Evolutionary conservation across 2,113 vertebrate genomes (phyloP), one percentile per base, ranked within the genome.

Genomic region (Passer domesticus): DNA sequence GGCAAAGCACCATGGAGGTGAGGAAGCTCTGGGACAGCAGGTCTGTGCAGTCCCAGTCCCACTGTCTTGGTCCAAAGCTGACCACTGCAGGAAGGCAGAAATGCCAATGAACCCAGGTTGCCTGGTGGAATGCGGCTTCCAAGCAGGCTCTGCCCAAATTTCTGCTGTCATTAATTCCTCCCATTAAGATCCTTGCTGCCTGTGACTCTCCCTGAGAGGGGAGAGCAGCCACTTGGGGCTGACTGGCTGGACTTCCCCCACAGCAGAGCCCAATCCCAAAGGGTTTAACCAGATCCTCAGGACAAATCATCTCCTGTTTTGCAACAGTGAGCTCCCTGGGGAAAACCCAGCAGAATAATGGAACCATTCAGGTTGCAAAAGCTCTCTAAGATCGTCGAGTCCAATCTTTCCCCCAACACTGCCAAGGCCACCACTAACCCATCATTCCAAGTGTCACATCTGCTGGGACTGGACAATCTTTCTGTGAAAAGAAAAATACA

Each of bases 71-170:
- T 67, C 31, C 58, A 46, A 41, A 79, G 13, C 72, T 30, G 46
- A 18, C 10, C 24, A 8, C 76, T 27, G 44, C 68, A 83, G 79
- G 41, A 35, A 53, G 27, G 0, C 1, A 47, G 24, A 14, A 87
- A n/a, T 12, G 33, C 8, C 63, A 21, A 4, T 0, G 0, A 31
- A 13, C 7, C 27, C 23, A 6, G 21, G 37, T 0, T 7, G 60
- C 49, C 68, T 68, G 41, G 7, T 3, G 7, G 44, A 52, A 35
- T 0, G 1, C 2, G 7, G 27, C 53, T 81, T 47, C 81, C 50
- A 41, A 73, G 77, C 24, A 52, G 43, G n/a, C 7, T 52, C 12
- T 64, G 55, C 41, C 47, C 67, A 52, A 18, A 75, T 35, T 62
- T 53, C 80, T 67, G 31, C 27, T 66, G 31, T 46, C 53, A 7